Evolutionary conservation across 2,797 vertebrate species (phyloP).

Genomic region (Melanotaenia pygmaea): DNA sequence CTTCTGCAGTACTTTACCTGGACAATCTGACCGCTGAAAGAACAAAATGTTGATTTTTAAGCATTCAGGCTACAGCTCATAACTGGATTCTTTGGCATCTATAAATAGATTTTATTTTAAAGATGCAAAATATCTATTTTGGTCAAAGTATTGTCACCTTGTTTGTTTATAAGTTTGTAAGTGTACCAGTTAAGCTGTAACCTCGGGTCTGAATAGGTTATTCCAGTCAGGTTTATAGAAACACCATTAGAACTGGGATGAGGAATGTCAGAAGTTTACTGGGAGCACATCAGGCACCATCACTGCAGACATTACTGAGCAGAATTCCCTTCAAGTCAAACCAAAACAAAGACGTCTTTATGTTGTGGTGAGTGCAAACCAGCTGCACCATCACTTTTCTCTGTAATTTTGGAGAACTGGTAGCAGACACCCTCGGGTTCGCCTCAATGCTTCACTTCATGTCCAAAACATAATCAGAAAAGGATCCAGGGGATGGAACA

Average conservation of each 20-base stretch:
- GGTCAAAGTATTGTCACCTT: too few species aligned
- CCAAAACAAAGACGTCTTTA: not conserved
- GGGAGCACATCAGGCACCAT: conserved; percentile 4
- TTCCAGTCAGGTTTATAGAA: conserved; percentile 1
- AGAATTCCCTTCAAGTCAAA: not conserved
- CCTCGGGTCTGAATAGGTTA: not conserved
- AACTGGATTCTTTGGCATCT: conserved; percentile 5
- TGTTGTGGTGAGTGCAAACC: conserved; percentile 3
- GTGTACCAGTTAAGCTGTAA: not conserved
- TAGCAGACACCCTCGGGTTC: not conserved
- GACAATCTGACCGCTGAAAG: not conserved
- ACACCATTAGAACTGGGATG: not conserved
- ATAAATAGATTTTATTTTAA: not conserved
- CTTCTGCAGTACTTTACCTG: not conserved
- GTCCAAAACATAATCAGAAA: too few species aligned
- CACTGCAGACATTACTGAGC: conserved; percentile 1
- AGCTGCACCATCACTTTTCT: not conserved
- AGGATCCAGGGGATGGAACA: too few species aligned
- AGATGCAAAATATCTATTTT: not conserved
- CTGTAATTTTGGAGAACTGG: not conserved
- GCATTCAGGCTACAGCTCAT: not conserved
- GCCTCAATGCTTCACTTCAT: too few species aligned
- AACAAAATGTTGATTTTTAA: conserved; percentile 5
- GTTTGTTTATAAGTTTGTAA: too few species aligned
- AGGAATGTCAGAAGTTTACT: not conserved